Evolutionary conservation across 2,888 invertebrate genomes (phyloP).

Genomic region (Netelia melanura): DNA sequence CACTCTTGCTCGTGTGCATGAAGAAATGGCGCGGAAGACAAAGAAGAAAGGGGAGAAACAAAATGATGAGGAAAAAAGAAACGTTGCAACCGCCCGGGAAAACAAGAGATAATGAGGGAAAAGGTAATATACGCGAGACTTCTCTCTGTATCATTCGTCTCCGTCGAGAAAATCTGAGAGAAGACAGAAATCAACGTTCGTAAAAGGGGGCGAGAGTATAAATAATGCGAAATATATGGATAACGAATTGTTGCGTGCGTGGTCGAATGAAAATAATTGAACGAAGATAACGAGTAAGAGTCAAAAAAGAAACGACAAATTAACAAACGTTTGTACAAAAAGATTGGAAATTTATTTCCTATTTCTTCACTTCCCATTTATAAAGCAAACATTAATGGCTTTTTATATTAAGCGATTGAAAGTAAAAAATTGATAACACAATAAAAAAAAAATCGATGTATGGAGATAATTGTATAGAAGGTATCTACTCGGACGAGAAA

Average conservation of each 20-base stretch:
- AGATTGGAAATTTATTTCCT: background rate
- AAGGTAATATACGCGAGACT: conserved; percentile 35
- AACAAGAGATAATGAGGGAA: conserved; percentile 53
- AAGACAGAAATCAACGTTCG: background rate
- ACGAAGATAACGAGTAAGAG: background rate
- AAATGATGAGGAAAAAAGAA: conserved; percentile 15
- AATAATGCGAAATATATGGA: background rate
- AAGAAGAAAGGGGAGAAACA: conserved; percentile 10
- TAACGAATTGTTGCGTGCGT: background rate
- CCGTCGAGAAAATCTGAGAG: conserved; percentile 8
- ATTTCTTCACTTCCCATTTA: too few relatives aligned
- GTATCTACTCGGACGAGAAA: too few relatives aligned
- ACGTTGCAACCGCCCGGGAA: conserved; percentile 18
- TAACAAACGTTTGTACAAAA: background rate
- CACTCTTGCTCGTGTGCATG: conserved; percentile 30
- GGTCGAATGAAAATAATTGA: background rate
- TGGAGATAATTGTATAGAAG: too few relatives aligned
- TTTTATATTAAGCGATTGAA: too few relatives aligned
- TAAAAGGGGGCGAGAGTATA: background rate
- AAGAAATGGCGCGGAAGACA: conserved; percentile 14
- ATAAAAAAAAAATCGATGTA: too few relatives aligned
- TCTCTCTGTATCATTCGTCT: conserved; percentile 11
- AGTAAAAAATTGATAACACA: too few relatives aligned
- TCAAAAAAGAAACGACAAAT: background rate
- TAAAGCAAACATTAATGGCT: too few relatives aligned